Percentiles rank a stretch among this genome's conserved stretches.
These are phyloP conservation scores for Potamilus streckersoni DNA, from an alignment of 1,140 invertebrate genomes.

Conservation along the genomic window DNA sequence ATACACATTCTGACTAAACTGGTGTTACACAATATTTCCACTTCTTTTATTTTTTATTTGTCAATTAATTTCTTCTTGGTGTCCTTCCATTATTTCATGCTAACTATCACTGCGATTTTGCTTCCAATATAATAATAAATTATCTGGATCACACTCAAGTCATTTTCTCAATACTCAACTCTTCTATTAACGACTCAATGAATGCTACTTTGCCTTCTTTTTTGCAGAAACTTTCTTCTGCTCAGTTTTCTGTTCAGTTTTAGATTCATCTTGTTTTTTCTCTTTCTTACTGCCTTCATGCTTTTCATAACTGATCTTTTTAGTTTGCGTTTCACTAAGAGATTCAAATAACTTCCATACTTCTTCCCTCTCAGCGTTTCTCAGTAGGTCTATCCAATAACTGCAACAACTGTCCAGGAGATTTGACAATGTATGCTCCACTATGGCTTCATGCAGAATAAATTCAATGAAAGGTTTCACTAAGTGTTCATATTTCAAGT, in stretches of 20 bases:
- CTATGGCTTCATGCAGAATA: constrained; percentile 47
- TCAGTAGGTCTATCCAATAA: constrained; percentile 53
- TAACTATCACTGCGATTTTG: no score
- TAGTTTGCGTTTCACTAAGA: neutral
- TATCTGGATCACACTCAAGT: no score
- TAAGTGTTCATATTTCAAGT: constrained; percentile 51
- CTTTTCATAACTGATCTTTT: neutral
- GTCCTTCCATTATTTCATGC: no score
- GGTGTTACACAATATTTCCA: no score
- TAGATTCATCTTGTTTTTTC: no score
- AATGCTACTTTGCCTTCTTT: no score
- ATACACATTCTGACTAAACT: no score
- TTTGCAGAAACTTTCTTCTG: no score
- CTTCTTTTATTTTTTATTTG: no score
- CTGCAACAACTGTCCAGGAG: constrained; percentile 39
- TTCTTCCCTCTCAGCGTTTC: constrained; percentile 41
- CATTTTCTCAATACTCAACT: constrained; percentile 2
- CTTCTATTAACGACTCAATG: neutral
- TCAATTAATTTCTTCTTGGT: no score
- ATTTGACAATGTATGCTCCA: constrained; percentile 30
- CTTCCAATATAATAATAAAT: no score
- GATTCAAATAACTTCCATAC: constrained; percentile 31
- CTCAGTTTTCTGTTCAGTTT: no score
- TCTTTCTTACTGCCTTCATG: neutral
- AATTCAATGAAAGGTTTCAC: constrained; percentile 49